phyloP scores from a whole-genome alignment of 2,113 vertebrate genomes.

The Chaetodon auriga region DNA sequence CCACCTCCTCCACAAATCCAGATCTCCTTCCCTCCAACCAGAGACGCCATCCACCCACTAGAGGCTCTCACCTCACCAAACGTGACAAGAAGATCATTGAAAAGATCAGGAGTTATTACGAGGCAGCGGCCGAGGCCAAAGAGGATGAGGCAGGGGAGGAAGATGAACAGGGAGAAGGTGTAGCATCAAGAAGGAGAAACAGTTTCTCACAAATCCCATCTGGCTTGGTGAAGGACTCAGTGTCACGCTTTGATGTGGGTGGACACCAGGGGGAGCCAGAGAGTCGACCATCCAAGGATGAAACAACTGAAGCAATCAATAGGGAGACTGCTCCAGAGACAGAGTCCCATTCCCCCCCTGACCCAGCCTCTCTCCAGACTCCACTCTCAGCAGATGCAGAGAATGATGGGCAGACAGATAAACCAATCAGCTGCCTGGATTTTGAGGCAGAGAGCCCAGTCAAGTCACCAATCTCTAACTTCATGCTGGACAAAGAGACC shows the following conservation, averaged over 20 bases:
- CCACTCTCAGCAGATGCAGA: not conserved
- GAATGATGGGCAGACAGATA: not conserved
- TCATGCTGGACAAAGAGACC: not conserved
- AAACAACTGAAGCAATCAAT: constrained; percentile 13
- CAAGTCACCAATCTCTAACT: not conserved
- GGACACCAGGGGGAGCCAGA: constrained; percentile 65
- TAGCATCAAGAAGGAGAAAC: constrained; percentile 59
- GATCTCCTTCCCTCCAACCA: not conserved
- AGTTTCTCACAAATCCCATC: constrained; percentile 84
- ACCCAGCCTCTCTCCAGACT: not conserved
- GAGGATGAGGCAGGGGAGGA: constrained; percentile 36
- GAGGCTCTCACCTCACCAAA: constrained; percentile 65
- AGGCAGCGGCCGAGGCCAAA: constrained; percentile 77
- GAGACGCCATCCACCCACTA: constrained; percentile 42
- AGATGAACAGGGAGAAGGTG: constrained; percentile 15
- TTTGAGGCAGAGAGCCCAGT: not conserved
- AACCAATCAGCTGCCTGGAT: not conserved
- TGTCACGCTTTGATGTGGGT: constrained; percentile 77
- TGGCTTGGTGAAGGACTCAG: constrained; percentile 83
- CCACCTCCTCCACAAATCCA: not conserved
- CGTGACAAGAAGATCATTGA: constrained; percentile 86
- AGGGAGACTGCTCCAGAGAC: not conserved
- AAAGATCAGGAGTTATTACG: constrained; percentile 88
- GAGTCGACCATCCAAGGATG: not conserved
- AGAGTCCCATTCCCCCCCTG: not conserved